A percentile compares a stretch with the other conserved stretches of the same genome.
Evolutionary conservation across 2,113 vertebrate species (phyloP).

Genomic region (Melanerpes formicivorus): DNA sequence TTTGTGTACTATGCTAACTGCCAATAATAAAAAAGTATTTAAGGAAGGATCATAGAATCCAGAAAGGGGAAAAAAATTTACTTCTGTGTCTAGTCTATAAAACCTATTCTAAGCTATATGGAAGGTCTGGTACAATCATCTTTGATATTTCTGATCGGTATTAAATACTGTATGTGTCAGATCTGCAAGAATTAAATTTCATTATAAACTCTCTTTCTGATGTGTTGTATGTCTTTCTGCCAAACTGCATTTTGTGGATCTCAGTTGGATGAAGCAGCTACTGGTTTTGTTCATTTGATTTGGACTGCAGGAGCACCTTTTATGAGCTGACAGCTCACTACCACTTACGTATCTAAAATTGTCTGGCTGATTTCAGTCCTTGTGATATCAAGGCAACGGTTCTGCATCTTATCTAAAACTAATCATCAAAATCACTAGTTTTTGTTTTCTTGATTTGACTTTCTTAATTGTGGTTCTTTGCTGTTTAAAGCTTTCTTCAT

Average conservation of each 20-base stretch:
- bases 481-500: background rate
- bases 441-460: background rate
- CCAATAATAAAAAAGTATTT: background rate
- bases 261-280: background rate
- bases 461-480: background rate
- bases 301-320: background rate
- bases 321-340: background rate
- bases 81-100: background rate
- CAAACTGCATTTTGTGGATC: background rate
- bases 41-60: background rate
- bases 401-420: background rate
- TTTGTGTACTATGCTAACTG: background rate
- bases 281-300: background rate
- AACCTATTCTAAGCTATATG: background rate
- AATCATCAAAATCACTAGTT: background rate
- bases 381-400: background rate
- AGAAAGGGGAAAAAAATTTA: background rate
- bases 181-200: background rate
- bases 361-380: background rate
- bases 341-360: background rate
- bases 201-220: background rate
- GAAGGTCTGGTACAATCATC: background rate
- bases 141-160: background rate
- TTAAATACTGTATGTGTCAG: background rate
- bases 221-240: background rate